phyloP scores from a whole-genome alignment of 2,888 invertebrate genomes.

The Scrobipalpa atriplicella region DNA sequence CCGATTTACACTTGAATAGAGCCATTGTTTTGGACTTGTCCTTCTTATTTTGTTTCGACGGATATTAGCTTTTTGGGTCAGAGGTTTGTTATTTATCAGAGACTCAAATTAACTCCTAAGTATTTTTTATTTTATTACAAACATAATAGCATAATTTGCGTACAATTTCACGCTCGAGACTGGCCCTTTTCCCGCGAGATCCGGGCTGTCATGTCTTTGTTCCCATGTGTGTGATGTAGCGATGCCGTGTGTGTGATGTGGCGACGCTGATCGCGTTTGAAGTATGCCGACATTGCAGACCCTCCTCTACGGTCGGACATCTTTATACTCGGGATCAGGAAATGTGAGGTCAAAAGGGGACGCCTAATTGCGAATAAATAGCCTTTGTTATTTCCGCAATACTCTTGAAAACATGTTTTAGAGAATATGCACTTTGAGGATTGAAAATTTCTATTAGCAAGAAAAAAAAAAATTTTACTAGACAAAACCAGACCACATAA shows the following conservation, averaged over 20 bases:
- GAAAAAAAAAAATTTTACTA: too few relatives aligned
- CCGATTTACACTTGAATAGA: background rate
- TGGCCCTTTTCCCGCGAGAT: background rate
- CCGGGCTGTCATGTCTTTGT: constrained; percentile 13
- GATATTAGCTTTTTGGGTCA: too few relatives aligned
- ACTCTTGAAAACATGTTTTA: too few relatives aligned
- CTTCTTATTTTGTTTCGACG: too few relatives aligned
- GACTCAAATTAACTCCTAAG: too few relatives aligned
- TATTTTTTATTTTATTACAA: too few relatives aligned
- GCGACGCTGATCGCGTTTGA: constrained; percentile 1
- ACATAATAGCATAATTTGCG: too few relatives aligned
- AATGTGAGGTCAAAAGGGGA: constrained; percentile 1
- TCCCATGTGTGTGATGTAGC: constrained; percentile 13
- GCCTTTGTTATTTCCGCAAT: background rate
- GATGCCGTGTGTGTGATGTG: background rate
- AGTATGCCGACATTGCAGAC: background rate
- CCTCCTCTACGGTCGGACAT: background rate
- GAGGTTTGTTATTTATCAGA: too few relatives aligned
- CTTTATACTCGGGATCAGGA: constrained; percentile 11
- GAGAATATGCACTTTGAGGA: too few relatives aligned
- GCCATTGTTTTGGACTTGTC: background rate
- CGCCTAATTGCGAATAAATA: background rate
- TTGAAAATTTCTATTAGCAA: too few relatives aligned
- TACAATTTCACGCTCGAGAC: background rate
- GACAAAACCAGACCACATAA: too few relatives aligned